Evolutionary conservation across 2,888 invertebrate genomes (phyloP).

Genomic region (Sarcophaga caerulescens): DNA sequence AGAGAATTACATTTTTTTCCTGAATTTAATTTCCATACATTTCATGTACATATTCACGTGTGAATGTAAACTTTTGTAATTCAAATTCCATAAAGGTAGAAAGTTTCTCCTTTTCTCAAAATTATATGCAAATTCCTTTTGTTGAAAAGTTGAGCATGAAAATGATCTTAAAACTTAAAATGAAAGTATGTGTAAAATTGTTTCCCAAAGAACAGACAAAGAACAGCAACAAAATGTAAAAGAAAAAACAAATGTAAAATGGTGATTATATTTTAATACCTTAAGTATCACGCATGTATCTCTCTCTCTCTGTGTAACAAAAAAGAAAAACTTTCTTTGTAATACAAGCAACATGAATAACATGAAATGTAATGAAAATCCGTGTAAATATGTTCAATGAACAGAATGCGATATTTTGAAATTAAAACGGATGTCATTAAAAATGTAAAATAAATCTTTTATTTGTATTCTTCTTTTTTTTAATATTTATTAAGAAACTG

Average conservation of each 20-base stretch:
- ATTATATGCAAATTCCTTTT: conserved; percentile 6
- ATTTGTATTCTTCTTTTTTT: too few species aligned
- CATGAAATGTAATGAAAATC: too few species aligned
- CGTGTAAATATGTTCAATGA: too few species aligned
- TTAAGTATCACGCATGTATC: not conserved
- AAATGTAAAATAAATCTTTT: too few species aligned
- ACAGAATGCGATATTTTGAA: too few species aligned
- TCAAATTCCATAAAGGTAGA: not conserved
- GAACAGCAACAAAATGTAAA: not conserved
- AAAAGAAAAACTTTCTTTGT: not conserved
- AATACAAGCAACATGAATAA: too few species aligned
- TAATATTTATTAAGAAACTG: too few species aligned
- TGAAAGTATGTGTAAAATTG: conserved; percentile 31
- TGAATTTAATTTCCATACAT: too few species aligned
- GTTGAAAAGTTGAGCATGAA: conserved; percentile 20
- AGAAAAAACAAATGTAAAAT: not conserved
- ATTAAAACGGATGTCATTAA: too few species aligned
- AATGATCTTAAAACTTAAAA: conserved; percentile 26
- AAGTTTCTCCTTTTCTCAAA: not conserved
- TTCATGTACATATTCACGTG: too few species aligned
- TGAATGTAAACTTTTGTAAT: not conserved
- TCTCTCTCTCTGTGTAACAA: not conserved
- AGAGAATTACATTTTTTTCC: too few species aligned
- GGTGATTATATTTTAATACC: not conserved
- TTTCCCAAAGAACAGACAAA: not conserved